Base-by-base conservation (phyloP, 2,888 invertebrate genomes). In the Trissolcus japonicus region DNA sequence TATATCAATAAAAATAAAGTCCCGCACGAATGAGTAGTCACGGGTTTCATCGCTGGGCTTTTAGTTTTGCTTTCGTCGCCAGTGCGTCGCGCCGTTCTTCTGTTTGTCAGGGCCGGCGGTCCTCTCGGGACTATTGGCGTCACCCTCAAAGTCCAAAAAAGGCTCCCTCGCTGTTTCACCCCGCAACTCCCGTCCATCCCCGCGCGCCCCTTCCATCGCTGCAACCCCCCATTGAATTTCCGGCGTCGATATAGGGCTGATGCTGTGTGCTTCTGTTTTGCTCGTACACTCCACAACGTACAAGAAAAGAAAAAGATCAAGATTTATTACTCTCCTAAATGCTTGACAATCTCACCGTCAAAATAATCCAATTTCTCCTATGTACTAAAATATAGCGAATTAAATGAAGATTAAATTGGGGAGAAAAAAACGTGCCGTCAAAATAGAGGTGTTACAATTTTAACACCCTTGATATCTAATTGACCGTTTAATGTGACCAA, bases 221-320 rank as follows among this genome's bases (percentile, higher is more conserved):
- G n/a, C n/a, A n/a, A n/a, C 59, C 54, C 72, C 76, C 76, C 68
- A 75, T 68, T 65, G 78, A 79, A 80, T 79, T 80, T 77, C 79
- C 80, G 81, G 76, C 80, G 79, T 80, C 77, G 79, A 50, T 61
- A 82, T 74, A 79, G 81, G 78, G 79, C 69, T 74, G 74, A 35
- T 35, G 35, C 73, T 74, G 74, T 56, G 60, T 53, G 50, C 35
- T 35, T 35, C 35, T 65, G 59, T 67, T 61, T 74, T 57, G 65
- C 65, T 48, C 54, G 53, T 53, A 46, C 63, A 19, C 53, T 62
- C 41, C 35, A 35, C 55, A 71, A 50, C 56, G 17, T 46, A 72
- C 48, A 21, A 54, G 53, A 63, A 57, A 63, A 29, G 71, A 71
- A 71, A 71, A 51, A 14, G 48, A 69, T 69, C 61, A 21, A 48